Percentiles rank a stretch among this genome's conserved stretches.
phyloP scores from a whole-genome alignment of 2,113 vertebrate species.

The Pedetes capensis region DNA sequence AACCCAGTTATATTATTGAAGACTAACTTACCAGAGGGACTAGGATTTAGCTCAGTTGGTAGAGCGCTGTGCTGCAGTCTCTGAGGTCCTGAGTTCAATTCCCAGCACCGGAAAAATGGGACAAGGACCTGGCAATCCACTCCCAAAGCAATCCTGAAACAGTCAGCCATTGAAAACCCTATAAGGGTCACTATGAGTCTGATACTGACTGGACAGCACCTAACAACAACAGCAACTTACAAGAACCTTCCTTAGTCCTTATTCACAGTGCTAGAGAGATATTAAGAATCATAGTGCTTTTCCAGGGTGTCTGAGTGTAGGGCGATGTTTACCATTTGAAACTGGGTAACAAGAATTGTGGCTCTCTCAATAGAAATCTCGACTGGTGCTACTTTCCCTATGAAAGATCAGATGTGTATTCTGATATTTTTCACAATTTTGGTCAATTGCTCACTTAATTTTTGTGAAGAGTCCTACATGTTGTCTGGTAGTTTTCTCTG shows the following conservation, averaged over 20 bases:
- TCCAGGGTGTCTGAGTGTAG: neutral
- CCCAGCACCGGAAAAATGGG: no score
- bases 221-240: no score
- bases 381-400: neutral
- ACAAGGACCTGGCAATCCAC: no score
- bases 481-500: slow-evolving; percentile 40
- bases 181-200: no score
- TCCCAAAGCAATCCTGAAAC: no score
- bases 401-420: neutral
- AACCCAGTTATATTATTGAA: neutral
- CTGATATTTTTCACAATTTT: slow-evolving; percentile 45
- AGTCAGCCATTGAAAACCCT: no score
- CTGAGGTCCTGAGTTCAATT: no score
- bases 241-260: neutral
- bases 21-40: neutral
- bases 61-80: no score
- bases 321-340: neutral
- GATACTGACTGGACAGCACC: no score
- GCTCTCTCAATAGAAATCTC: neutral
- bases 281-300: neutral
- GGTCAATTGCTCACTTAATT: neutral
- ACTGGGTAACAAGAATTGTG: neutral
- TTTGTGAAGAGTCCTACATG: neutral
- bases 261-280: neutral
- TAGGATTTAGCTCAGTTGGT: no score